Percentiles rank a stretch among this genome's conserved stretches.
Conservation (phyloP, 1,140 invertebrate species). For the Paraescarpia echinospica region DNA sequence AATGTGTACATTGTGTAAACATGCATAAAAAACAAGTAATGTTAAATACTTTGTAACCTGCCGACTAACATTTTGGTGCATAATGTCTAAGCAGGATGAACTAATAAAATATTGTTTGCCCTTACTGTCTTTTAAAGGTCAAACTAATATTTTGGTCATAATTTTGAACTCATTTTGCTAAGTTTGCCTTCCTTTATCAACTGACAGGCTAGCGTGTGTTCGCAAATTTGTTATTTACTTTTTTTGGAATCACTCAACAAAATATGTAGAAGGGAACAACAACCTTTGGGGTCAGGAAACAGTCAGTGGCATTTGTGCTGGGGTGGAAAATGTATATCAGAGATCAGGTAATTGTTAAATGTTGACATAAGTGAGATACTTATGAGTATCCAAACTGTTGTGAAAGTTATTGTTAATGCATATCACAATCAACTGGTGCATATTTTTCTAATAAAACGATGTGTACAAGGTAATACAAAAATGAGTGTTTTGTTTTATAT, state of each 20-base stretch:
- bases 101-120: too few species aligned
- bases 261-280: not conserved
- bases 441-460: not conserved
- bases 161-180: too few species aligned
- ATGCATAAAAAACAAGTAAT: too few species aligned
- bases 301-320: not conserved
- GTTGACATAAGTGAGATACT: not conserved
- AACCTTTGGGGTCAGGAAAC: not conserved
- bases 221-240: not conserved
- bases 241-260: not conserved
- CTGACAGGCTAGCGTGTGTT: too few species aligned
- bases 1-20: not conserved
- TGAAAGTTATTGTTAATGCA: not conserved
- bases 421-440: not conserved
- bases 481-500: not conserved
- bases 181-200: too few species aligned
- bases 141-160: too few species aligned
- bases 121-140: too few species aligned
- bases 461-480: too few species aligned
- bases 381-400: too few species aligned
- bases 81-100: too few species aligned
- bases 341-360: not conserved
- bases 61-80: too few species aligned
- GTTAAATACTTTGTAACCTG: too few species aligned
- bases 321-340: not conserved